Conservation (phyloP, 2,797 vertebrate genomes). For the Pteronotus mesoamericanus region DNA sequence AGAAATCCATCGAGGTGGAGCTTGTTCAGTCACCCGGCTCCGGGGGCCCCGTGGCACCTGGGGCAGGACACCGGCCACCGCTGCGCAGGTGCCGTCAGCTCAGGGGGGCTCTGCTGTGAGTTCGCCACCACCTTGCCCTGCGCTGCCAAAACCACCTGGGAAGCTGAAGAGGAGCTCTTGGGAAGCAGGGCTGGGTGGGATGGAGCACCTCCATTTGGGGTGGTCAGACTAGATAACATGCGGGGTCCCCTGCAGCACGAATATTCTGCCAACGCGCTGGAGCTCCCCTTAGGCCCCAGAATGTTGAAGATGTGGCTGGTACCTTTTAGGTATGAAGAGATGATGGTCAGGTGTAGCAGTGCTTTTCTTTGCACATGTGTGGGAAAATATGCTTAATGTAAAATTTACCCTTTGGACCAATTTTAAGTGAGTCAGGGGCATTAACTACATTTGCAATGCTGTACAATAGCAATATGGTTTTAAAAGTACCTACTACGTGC, state of each 20-base stretch:
- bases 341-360: neutral
- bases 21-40: neutral
- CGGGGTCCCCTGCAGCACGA: neutral
- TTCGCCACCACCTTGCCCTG: neutral
- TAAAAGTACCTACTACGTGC: neutral
- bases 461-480: neutral
- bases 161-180: neutral
- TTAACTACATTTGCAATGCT: neutral
- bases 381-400: neutral
- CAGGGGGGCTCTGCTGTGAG: neutral
- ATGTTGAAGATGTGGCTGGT: neutral
- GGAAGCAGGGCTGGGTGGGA: neutral
- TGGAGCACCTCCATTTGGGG: neutral
- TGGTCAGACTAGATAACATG: neutral
- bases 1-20: neutral
- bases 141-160: neutral
- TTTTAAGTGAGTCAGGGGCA: neutral
- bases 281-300: neutral
- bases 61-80: neutral
- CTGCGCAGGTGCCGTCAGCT: neutral
- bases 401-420: neutral
- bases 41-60: neutral
- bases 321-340: neutral
- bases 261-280: neutral
- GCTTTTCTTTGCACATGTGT: neutral